Conservation (phyloP, 2,113 vertebrate genomes). For the Phalacrocorax brasilianus region DNA sequence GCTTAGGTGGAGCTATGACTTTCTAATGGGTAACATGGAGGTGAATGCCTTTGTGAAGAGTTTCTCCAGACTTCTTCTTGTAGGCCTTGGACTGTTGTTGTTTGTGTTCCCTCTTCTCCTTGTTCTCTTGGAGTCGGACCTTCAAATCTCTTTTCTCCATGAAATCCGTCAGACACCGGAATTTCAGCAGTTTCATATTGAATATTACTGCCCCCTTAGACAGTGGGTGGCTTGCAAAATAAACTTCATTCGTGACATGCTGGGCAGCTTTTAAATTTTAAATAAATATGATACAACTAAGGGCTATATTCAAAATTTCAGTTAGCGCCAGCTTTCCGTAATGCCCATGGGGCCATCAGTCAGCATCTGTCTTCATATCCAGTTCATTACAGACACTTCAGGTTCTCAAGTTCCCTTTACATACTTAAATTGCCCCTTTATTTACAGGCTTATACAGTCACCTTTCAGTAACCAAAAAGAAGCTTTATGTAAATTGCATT, state of each 20-base stretch:
- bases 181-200: conserved; percentile 97
- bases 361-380: neutral
- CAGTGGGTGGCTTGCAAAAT: conserved; percentile 93
- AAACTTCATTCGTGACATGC: conserved; percentile 81
- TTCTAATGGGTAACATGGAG: conserved; percentile 84
- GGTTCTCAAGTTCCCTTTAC: conserved; percentile 23
- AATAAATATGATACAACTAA: conserved; percentile 56
- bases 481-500: conserved; percentile 49
- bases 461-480: conserved; percentile 50
- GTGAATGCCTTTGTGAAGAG: conserved; percentile 88
- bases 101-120: conserved; percentile 87
- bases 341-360: neutral
- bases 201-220: conserved; percentile 96
- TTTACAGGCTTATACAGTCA: neutral
- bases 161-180: conserved; percentile 97
- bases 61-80: conserved; percentile 86
- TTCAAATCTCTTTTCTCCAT: conserved; percentile 94
- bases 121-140: conserved; percentile 93
- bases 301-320: conserved; percentile 80
- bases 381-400: neutral
- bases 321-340: conserved; percentile 49
- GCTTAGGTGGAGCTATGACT: conserved; percentile 80
- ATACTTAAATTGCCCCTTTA: conserved; percentile 38
- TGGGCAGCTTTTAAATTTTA: conserved; percentile 83
- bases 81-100: conserved; percentile 84